Base-by-base conservation (phyloP, 1,140 invertebrate species). In the Tetragonula clypearis region DNA sequence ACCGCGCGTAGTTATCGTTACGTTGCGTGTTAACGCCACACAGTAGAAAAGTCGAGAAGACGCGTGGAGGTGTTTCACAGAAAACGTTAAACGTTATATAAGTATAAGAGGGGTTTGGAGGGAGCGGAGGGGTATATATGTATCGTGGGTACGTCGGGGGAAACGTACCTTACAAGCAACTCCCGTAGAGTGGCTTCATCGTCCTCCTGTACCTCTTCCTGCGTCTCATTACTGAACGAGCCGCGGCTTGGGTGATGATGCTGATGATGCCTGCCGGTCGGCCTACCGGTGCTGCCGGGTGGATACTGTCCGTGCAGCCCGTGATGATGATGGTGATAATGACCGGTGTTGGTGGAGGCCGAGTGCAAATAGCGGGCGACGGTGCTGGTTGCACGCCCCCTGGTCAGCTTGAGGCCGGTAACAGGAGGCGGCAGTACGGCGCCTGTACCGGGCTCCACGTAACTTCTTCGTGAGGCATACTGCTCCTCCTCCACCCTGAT, bases 131-230 rank as follows among this genome's bases (percentile, higher is more conserved):
- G 2, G 19, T 19, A 58, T 8, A 66, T 41, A 69, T 75, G 26
- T 82, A 62, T 58, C 60, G 96, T 15, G 41, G 79, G 74, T 69
- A 88, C 85, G 85, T 71, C 77, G 65, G 23, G 41, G 80, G 73
- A 58, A 87, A 86, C 96, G 95, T 97, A 97, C 97, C 97, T 97
- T 96, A 97, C 96, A 95, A 97, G 97, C 96, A 97, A 96, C 96
- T 97, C 97, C 96, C 97, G 97, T 95, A 97, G 97, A 96, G 97
- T 97, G 94, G 97, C 96, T 96, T 97, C 97, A 96, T 97, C 97
- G 95, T 97, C 97, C 95, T 97, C 96, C 96, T 97, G 96, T 94
- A 95, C 93, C 93, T 95, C 95, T 95, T 95, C 95, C 92, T 95
- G 94, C 95, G 95, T 95, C 93, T 95, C 95, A 95, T 95, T 95